Base-by-base conservation (phyloP, 2,888 invertebrate genomes). In the Leucophenga maculata region DNA sequence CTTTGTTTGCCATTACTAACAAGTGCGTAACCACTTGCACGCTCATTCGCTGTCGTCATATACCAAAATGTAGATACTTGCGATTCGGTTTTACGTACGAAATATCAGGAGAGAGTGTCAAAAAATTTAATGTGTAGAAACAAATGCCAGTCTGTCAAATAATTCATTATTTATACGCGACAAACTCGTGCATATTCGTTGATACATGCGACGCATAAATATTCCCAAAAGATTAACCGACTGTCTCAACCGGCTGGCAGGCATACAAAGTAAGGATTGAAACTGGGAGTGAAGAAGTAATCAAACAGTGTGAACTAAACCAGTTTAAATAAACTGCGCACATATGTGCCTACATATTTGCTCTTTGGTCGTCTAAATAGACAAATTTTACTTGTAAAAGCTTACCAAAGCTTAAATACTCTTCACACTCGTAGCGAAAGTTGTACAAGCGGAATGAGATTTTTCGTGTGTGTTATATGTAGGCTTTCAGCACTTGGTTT, bases 161-260 rank as follows among this genome's bases (percentile, higher is more conserved):
- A 82, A 82, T 81, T 83, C 80, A 84, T 81, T 81, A 84, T 81
- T 83, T 82, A 81, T 81, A 64, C 16, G 26, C 18, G 18, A 9
- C 66, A 54, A 20, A 14, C 48, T 64, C 39, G 39, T 44, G 46
- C 32, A 64, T 46, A 60, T 18, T 32, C n/a, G n/a, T 20, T 60
- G 26, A 46, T 11, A n/a, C 31, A 57, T 57, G 31, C 26, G 57
- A 31, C 31, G 57, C 57, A 57, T 26, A 22, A 26, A 44, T 16
- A 60, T 60, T 60, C 60, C 60, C 60, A 3, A 60, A 22, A 31
- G 57, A 57, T 31, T 57, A 57, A n/a, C n/a, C 6, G 22, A 4
- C 50, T 50, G 50, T 50, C 16, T 50, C 16, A 50, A 50, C 50
- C 50, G 13, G 18, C 16, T 39, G 8, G 39, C 39, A 11, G 11